phyloP scores from a whole-genome alignment of 1,140 invertebrate species.

The Bombus cullumanus region DNA sequence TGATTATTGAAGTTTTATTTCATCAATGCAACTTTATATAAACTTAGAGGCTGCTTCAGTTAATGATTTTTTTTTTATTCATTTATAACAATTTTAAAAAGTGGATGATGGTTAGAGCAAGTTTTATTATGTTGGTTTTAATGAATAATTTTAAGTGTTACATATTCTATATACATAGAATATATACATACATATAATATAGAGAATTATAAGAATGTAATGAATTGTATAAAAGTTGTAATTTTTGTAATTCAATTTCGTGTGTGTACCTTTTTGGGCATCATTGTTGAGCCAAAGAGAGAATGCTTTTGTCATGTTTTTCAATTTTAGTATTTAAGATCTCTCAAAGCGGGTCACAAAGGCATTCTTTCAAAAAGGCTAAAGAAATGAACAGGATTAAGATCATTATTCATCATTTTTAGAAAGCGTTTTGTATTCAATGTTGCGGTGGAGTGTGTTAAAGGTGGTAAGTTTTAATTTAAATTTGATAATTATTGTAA shows the following conservation, averaged over 20 bases:
- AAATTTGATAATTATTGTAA: too few species aligned
- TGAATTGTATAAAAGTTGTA: conserved; percentile 37
- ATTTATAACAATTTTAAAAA: neutral
- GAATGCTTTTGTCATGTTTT: conserved; percentile 44
- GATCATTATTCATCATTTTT: conserved; percentile 1
- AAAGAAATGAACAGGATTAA: neutral
- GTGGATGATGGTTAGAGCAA: neutral
- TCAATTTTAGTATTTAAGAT: conserved; percentile 38
- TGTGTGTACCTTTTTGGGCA: conserved; percentile 7
- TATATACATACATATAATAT: neutral
- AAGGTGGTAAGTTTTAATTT: neutral
- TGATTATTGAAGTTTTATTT: conserved; percentile 13
- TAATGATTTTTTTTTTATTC: neutral
- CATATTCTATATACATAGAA: conserved; percentile 6
- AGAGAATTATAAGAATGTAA: conserved; percentile 15
- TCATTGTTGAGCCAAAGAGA: conserved; percentile 25
- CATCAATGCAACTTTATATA: neutral
- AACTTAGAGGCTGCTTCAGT: neutral
- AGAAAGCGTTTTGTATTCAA: neutral
- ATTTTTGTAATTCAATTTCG: conserved; percentile 42
- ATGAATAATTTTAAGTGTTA: conserved; percentile 1
- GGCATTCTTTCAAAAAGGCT: conserved; percentile 14
- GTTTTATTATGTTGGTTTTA: neutral
- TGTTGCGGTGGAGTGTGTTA: neutral
- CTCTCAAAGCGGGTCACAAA: conserved; percentile 1